These are phyloP conservation scores for Corvus hawaiiensis DNA, from an alignment of 2,113 vertebrate species.

Conservation along the genomic window DNA sequence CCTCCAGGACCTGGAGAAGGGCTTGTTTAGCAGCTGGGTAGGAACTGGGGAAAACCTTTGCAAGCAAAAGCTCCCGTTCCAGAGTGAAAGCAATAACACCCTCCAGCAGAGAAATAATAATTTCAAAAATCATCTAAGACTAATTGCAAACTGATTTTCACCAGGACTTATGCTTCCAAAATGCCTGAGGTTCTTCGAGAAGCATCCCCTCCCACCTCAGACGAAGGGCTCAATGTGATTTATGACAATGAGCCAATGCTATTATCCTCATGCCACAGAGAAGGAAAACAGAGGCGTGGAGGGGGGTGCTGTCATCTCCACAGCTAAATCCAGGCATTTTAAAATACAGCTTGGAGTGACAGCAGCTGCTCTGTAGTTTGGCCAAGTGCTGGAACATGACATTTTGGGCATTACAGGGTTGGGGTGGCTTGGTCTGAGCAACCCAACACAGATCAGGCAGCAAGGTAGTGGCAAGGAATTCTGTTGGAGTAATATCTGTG, in stretches of 20 bases:
- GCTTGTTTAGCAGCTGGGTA: neutral
- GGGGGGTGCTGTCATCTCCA: neutral
- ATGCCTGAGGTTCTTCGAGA: neutral
- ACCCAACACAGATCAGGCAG: neutral
- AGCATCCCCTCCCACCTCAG: neutral
- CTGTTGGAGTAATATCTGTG: neutral
- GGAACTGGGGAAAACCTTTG: neutral
- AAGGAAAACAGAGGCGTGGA: neutral
- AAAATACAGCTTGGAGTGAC: neutral
- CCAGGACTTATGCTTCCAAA: neutral
- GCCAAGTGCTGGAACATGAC: rapidly evolving
- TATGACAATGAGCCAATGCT: neutral
- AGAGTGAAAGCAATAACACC: neutral
- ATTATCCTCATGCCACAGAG: neutral
- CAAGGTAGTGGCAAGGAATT: neutral
- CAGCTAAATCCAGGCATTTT: neutral
- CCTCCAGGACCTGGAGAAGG: neutral
- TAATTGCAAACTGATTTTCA: conserved; percentile 26
- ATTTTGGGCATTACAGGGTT: neutral
- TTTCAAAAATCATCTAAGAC: neutral
- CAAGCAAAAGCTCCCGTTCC: neutral
- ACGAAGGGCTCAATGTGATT: neutral
- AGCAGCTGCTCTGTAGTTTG: neutral
- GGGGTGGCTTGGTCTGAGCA: neutral
- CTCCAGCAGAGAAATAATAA: neutral